Evolutionary conservation across 2,113 vertebrate genomes (phyloP), one percentile per base, ranked within the genome.

Genomic region (Chitala chitala): DNA sequence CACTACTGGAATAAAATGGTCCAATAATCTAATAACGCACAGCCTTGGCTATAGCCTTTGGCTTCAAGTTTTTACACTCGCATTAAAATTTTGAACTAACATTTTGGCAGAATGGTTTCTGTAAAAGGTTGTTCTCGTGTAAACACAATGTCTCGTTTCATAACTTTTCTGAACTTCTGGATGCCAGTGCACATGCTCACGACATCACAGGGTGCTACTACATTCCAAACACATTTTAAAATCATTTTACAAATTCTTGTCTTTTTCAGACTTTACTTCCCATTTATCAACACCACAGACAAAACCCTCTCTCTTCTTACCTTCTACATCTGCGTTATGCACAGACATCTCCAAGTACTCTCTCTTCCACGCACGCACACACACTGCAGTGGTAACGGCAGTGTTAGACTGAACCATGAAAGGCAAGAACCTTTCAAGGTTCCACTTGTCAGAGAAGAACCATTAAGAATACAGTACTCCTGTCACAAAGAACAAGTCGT

Each of bases 351-450:
- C 75, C 78, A 74, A 76, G 79, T 75, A 77, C 78, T 80, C 74
- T 80, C 76, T 72, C 50, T 80, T 58, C 36, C 74, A 79, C 80
- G 65, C 76, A 78, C 29, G 40, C 75, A 78, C 48, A 59, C 74
- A 76, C 76, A 74, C 77, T 66, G 58, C 54, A 70, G 69, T 73
- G 69, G 42, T 55, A 72, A 58, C 68, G 55, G 82, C 75, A 82
- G 82, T 78, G 82, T 77, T 74, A 71, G 73, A 81, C 64, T 77
- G 74, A 54, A 84, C 82, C 74, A 82, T 48, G 82, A 81, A 78
- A 86, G 70, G 66, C 74, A 81, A 80, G 83, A 89, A 89, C 89
- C 24, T 79, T 81, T 29, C 84, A 82, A 77, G 70, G 84, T 85
- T 87, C 77, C 63, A 78, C 80, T 88, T 77, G 78, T 78, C 80